Evolutionary conservation across 2,888 invertebrate genomes (phyloP).

Genomic region (Willowsia nigromaculata): DNA sequence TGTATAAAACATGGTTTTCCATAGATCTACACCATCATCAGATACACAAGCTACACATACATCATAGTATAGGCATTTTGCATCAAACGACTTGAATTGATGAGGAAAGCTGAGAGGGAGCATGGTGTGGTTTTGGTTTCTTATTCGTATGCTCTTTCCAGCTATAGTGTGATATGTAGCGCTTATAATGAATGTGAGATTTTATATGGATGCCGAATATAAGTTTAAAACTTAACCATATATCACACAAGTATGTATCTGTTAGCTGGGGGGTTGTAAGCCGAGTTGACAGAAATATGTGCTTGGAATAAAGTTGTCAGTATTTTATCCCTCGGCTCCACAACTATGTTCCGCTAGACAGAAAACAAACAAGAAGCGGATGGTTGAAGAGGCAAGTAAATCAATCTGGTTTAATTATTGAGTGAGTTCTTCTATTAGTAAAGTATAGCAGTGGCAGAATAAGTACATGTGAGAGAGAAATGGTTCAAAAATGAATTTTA

Average conservation of each 20-base stretch:
- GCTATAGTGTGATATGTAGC: not conserved
- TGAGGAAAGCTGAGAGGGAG: constrained; percentile 54
- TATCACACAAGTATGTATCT: constrained; percentile 53
- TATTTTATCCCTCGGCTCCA: constrained; percentile 74
- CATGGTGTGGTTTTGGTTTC: constrained; percentile 70
- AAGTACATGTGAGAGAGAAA: constrained; percentile 40
- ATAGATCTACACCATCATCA: constrained; percentile 51
- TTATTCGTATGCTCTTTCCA: not conserved
- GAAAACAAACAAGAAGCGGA: constrained; percentile 73
- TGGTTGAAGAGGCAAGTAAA: constrained; percentile 74
- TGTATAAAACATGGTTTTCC: constrained; percentile 57
- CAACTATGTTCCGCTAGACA: constrained; percentile 74
- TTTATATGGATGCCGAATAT: not conserved
- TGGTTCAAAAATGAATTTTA: constrained; percentile 31
- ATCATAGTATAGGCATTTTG: constrained; percentile 59
- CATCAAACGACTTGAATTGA: constrained; percentile 68
- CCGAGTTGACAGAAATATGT: constrained; percentile 74
- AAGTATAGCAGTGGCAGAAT: constrained; percentile 20
- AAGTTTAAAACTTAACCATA: constrained; percentile 23
- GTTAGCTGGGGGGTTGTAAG: constrained; percentile 73
- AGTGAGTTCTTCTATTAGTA: constrained; percentile 69
- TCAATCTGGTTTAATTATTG: constrained; percentile 77
- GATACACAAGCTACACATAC: constrained; percentile 11
- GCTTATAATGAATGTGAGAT: constrained; percentile 6
- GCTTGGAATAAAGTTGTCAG: constrained; percentile 73